phyloP scores from a whole-genome alignment of 2,888 invertebrate genomes.

The Zootermopsis nevadensis region DNA sequence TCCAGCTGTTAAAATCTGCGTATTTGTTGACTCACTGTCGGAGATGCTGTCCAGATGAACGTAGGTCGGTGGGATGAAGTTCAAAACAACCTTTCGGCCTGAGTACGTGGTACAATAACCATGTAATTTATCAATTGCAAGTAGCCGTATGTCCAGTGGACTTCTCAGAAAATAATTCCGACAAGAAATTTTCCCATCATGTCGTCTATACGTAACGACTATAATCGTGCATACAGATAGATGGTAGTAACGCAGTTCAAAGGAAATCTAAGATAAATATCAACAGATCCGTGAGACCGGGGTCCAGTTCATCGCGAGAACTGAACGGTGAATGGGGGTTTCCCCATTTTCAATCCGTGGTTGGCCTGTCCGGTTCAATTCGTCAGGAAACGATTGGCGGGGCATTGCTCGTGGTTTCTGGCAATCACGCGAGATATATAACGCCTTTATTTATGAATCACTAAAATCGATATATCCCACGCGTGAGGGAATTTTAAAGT shows the following conservation, averaged over 20 bases:
- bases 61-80: not conserved
- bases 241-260: not conserved
- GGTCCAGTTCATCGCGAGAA: no score
- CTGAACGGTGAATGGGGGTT: not conserved
- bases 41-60: not conserved
- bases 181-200: not conserved
- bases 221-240: not conserved
- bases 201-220: not conserved
- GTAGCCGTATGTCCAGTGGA: not conserved
- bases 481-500: no score
- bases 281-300: not conserved
- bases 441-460: no score
- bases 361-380: no score
- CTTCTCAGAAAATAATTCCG: not conserved
- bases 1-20: no score
- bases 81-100: not conserved
- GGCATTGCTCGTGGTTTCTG: no score
- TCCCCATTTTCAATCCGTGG: not conserved
- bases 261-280: not conserved
- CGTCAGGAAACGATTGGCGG: no score
- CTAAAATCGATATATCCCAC: no score
- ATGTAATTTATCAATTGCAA: constrained; percentile 31
- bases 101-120: not conserved
- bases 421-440: no score
- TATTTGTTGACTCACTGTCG: not conserved